Conservation (phyloP, 1,140 invertebrate genomes). For the Aricia agestis region DNA sequence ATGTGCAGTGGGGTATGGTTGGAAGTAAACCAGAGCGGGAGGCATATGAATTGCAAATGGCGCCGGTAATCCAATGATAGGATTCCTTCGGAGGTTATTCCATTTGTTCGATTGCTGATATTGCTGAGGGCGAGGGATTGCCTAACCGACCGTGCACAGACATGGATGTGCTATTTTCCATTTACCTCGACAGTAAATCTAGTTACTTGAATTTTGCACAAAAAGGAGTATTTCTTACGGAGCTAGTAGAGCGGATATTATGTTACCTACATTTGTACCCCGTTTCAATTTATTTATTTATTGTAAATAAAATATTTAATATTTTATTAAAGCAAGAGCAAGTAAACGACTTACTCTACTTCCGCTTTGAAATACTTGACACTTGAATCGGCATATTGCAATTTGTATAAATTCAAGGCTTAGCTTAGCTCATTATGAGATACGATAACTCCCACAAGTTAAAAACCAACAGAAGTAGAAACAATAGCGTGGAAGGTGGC, state of each 20-base stretch:
- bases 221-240: background rate
- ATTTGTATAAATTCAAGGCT: too few species aligned
- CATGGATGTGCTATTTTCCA: constrained; percentile 1
- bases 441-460: too few species aligned
- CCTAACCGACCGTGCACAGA: background rate
- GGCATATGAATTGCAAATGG: constrained; percentile 54
- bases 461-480: too few species aligned
- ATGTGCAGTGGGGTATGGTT: constrained; percentile 23
- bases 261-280: too few species aligned
- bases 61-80: constrained; percentile 54
- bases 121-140: constrained; percentile 11
- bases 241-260: background rate
- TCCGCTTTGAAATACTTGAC: too few species aligned
- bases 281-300: too few species aligned
- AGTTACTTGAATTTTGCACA: background rate
- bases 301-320: too few species aligned
- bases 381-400: too few species aligned
- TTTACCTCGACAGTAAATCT: background rate
- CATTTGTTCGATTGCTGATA: constrained; percentile 22
- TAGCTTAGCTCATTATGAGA: too few species aligned
- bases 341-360: too few species aligned
- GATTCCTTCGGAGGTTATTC: constrained; percentile 38
- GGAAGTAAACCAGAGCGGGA: background rate
- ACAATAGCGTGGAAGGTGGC: too few species aligned
- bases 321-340: too few species aligned